Percentiles rank a stretch among this genome's conserved stretches.
These are phyloP conservation scores for Campylomormyrus numenius DNA, from an alignment of 2,113 vertebrate genomes.

Conservation along the genomic window DNA sequence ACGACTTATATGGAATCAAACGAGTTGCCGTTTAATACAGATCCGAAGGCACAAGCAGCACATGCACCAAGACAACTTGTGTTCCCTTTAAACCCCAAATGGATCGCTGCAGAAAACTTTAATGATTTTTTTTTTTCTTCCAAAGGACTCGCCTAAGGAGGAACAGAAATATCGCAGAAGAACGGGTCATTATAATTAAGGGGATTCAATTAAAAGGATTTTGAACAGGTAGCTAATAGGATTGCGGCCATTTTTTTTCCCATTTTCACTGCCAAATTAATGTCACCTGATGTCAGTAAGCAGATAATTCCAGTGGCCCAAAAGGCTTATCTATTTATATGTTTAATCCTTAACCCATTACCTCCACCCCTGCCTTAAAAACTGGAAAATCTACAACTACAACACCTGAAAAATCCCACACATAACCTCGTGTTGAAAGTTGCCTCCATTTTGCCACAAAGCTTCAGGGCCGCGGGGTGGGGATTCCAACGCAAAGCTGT, in stretches of 20 bases:
- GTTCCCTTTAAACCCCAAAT: constrained; percentile 32
- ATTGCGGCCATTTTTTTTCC: constrained; percentile 15
- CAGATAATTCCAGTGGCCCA: constrained; percentile 27
- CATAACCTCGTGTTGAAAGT: not conserved
- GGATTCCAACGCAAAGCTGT: not conserved
- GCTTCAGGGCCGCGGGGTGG: not conserved
- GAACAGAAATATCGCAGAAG: constrained; percentile 44
- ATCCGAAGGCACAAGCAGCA: not conserved
- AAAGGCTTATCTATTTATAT: constrained; percentile 21
- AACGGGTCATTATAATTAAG: constrained; percentile 41
- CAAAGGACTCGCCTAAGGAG: constrained; percentile 39
- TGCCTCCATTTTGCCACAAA: not conserved
- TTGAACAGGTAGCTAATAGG: constrained; percentile 39
- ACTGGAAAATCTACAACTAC: too few relatives aligned
- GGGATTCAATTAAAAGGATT: constrained; percentile 41
- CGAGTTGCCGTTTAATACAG: constrained; percentile 7
- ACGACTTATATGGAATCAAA: constrained; percentile 18
- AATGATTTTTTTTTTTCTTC: constrained; percentile 41
- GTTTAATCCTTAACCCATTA: constrained; percentile 23
- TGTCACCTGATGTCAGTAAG: constrained; percentile 30
- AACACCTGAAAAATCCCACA: not conserved
- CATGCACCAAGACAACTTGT: constrained; percentile 1
- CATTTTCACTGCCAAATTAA: constrained; percentile 29
- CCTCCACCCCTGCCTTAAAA: not conserved
- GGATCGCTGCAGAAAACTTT: constrained; percentile 37